These are phyloP conservation scores for Drosophila subsilvestris DNA, from an alignment of 2,888 invertebrate genomes.

Conservation along the genomic window DNA sequence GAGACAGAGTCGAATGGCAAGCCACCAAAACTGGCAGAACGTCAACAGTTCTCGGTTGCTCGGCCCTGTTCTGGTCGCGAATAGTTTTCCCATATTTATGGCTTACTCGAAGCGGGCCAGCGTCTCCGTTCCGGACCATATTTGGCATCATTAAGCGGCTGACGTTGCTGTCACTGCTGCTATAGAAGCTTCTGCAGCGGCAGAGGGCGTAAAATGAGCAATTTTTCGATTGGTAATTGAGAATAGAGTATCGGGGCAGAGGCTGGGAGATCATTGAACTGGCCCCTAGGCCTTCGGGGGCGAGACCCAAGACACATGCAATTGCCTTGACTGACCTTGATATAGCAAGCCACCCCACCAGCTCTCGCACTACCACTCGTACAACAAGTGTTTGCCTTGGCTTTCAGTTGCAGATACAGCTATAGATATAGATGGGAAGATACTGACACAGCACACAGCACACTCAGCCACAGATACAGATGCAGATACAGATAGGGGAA, in stretches of 20 bases:
- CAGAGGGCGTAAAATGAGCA: constrained; percentile 42
- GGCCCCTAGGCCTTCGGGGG: constrained; percentile 1
- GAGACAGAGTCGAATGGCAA: not conserved
- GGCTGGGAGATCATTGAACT: constrained; percentile 29
- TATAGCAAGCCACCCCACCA: constrained; percentile 16
- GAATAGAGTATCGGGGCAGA: not conserved
- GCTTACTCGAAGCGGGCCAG: constrained; percentile 19
- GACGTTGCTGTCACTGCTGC: not conserved
- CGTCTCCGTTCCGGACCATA: constrained; percentile 31
- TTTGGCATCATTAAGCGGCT: constrained; percentile 57
- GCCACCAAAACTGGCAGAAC: constrained; percentile 37
- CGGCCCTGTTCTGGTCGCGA: constrained; percentile 20
- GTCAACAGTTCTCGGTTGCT: constrained; percentile 35
- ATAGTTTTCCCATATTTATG: constrained; percentile 53
- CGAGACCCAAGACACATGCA: constrained; percentile 20
- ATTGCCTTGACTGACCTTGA: constrained; percentile 48
- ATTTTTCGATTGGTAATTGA: constrained; percentile 27
- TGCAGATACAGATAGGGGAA: constrained; percentile 7
- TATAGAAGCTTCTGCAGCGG: not conserved
- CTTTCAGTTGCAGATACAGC: constrained; percentile 22
- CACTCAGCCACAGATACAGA: not conserved
- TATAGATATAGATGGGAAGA: not conserved
- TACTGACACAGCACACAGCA: too few relatives aligned
- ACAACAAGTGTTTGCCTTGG: constrained; percentile 8
- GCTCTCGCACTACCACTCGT: not conserved